Base-by-base conservation (phyloP, 2,113 vertebrate genomes). In the Tenrec ecaudatus region DNA sequence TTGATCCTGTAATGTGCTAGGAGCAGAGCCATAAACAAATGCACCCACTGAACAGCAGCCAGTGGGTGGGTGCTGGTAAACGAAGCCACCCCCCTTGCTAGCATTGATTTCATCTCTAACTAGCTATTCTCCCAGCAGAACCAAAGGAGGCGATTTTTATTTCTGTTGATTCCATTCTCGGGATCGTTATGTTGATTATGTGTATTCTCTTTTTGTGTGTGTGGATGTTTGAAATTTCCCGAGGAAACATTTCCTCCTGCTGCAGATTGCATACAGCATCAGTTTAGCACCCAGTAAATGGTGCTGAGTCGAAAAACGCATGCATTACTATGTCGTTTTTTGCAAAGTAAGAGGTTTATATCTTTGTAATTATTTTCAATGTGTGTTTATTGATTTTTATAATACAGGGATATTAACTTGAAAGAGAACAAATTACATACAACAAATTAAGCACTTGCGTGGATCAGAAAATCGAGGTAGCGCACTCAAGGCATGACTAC, bases 301-400 rank as follows among this genome's bases (percentile, higher is more conserved):
- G 95, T 96, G 90, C 95, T 95, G 94, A 94, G 92, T 89, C 83
- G 94, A 96, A 96, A 95, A 96, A 95, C 91, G 87, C 89, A 87
- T 92, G 92, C 86, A 92, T 96, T 93, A 93, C 90, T 69, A 90
- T 0, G 11, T 73, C 3, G 6, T 53, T 96, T 66, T 96, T 95
- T 95, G 95, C 95, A 92, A 91, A 94, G 95, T 96, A 95, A 96
- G 96, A 96, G 92, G 89, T 97, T 97, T 96, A 93, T 90, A 86
- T 96, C 47, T 97, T 76, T 95, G 95, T 96, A 95, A 96, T 97
- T 96, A 97, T 97, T 97, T 97, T 91, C 94, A 94, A 88, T 96
- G 87, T 96, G 94, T 95, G 96, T 95, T 97, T 96, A 96, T 97
- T 97, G 96, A 96, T 96, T 96, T 96, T 97, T 96, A 95, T 96